phyloP scores from a whole-genome alignment of 30 jellyfish, hydroid and myxozoan species.

The Nemopilema nomurai region DNA sequence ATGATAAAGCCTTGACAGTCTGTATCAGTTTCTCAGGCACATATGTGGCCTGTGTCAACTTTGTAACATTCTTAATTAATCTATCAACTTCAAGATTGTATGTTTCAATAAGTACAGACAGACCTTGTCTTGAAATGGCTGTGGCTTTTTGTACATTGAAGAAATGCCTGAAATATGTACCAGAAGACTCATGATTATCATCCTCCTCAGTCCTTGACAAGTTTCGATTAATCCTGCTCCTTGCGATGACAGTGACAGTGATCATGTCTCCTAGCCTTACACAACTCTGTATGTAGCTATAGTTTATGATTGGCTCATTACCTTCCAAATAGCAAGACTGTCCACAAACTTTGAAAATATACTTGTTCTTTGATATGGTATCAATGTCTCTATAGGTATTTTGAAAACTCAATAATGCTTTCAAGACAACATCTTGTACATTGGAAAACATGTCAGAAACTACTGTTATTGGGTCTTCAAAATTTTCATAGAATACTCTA shows the following conservation, averaged over 20 bases:
- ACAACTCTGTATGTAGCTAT: slow-evolving; percentile 75
- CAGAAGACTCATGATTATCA: slow-evolving; percentile 72
- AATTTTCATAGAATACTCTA: slow-evolving; percentile 47
- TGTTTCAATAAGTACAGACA: slow-evolving; percentile 82
- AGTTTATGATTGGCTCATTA: slow-evolving; percentile 67
- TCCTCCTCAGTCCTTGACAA: slow-evolving; percentile 78
- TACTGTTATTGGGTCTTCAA: slow-evolving; percentile 19
- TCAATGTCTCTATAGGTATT: slow-evolving; percentile 67
- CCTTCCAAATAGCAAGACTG: slow-evolving; percentile 78
- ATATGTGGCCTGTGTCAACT: slow-evolving; percentile 40
- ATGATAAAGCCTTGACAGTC: slow-evolving; percentile 85
- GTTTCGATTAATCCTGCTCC: slow-evolving; percentile 47
- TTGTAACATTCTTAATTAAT: slow-evolving; percentile 61
- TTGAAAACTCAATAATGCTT: slow-evolving; percentile 44
- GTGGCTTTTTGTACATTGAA: slow-evolving; percentile 58
- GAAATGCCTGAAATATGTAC: slow-evolving; percentile 80
- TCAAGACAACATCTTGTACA: slow-evolving; percentile 65
- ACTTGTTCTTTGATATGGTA: slow-evolving; percentile 64
- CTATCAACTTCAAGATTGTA: slow-evolving; percentile 82
- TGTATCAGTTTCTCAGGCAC: slow-evolving; percentile 85
- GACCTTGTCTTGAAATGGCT: slow-evolving; percentile 86
- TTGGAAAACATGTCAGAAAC: slow-evolving; percentile 46
- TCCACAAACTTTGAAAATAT: slow-evolving; percentile 78
- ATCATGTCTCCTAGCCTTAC: slow-evolving; percentile 56
- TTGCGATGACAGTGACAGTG: slow-evolving; percentile 44